phyloP scores from a whole-genome alignment of 2,888 invertebrate genomes.

The Dolomedes plantarius region DNA sequence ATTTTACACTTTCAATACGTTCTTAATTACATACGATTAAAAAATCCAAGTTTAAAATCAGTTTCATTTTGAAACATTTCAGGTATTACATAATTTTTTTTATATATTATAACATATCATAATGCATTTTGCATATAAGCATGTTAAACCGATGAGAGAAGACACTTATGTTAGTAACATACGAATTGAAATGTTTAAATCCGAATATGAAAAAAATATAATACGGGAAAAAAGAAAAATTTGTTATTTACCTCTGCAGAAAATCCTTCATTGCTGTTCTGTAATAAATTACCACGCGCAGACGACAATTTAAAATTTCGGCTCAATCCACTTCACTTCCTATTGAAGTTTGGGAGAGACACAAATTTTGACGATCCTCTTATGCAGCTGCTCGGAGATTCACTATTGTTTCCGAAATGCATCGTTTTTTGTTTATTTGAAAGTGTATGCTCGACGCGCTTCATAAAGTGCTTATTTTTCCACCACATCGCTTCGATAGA shows the following conservation, averaged over 20 bases:
- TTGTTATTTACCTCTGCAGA: constrained; percentile 5
- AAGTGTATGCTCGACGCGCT: background rate
- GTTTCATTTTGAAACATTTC: too few relatives aligned
- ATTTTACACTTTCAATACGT: too few relatives aligned
- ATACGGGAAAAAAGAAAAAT: too few relatives aligned
- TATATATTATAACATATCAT: too few relatives aligned
- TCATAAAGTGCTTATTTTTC: constrained; percentile 2
- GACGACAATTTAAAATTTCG: background rate
- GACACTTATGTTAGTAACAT: too few relatives aligned
- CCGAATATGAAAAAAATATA: too few relatives aligned
- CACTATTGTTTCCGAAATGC: background rate
- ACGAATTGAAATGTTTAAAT: too few relatives aligned
- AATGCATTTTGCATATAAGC: too few relatives aligned
- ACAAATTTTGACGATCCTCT: background rate
- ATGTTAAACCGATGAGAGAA: too few relatives aligned
- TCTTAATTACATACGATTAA: too few relatives aligned
- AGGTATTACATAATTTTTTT: too few relatives aligned
- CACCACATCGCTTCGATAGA: background rate
- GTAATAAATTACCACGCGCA: background rate
- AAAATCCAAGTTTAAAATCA: too few relatives aligned
- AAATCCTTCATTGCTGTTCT: background rate
- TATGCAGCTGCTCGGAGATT: background rate
- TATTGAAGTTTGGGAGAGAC: background rate
- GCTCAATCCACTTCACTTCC: constrained; percentile 11
- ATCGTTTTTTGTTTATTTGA: constrained; percentile 2